Evolutionary conservation across 2,888 invertebrate species (phyloP).

Genomic region (Lepidochitona cinerea): DNA sequence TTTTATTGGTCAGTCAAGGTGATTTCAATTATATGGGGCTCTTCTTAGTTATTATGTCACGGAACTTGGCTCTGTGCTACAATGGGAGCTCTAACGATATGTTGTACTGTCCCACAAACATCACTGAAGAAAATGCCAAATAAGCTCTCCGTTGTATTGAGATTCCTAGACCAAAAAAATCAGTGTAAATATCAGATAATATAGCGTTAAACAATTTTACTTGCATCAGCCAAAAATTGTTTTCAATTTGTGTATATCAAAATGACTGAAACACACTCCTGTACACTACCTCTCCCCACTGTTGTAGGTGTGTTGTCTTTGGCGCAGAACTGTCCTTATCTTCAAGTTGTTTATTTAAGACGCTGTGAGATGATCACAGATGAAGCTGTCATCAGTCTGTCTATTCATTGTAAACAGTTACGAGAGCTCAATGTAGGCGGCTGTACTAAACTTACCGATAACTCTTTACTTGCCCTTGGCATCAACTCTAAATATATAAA

Average conservation of each 20-base stretch:
- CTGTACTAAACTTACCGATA: constrained; percentile 58
- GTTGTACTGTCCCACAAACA: too few species aligned
- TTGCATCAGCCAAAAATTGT: not conserved
- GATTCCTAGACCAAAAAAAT: too few species aligned
- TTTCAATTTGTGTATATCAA: not conserved
- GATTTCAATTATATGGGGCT: too few species aligned
- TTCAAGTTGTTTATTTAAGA: constrained; percentile 62
- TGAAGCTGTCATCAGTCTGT: constrained; percentile 52
- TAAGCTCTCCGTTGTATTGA: too few species aligned
- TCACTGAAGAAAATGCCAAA: too few species aligned
- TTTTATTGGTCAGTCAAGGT: too few species aligned
- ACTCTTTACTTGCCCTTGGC: constrained; percentile 51
- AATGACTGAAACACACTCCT: not conserved
- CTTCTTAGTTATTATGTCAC: too few species aligned
- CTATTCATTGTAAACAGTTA: constrained; percentile 55
- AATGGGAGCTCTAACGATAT: too few species aligned
- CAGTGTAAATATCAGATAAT: not conserved
- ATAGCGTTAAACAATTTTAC: not conserved
- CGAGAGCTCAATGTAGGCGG: constrained; percentile 63
- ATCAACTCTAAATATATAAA: constrained; percentile 49
- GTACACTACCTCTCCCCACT: not conserved
- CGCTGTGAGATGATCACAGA: constrained; percentile 64
- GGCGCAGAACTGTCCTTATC: constrained; percentile 49
- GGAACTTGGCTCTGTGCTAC: too few species aligned
- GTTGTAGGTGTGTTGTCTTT: constrained; percentile 45